These are phyloP conservation scores for Ceramica pisi DNA, from an alignment of 2,888 invertebrate species.

Conservation along the genomic window DNA sequence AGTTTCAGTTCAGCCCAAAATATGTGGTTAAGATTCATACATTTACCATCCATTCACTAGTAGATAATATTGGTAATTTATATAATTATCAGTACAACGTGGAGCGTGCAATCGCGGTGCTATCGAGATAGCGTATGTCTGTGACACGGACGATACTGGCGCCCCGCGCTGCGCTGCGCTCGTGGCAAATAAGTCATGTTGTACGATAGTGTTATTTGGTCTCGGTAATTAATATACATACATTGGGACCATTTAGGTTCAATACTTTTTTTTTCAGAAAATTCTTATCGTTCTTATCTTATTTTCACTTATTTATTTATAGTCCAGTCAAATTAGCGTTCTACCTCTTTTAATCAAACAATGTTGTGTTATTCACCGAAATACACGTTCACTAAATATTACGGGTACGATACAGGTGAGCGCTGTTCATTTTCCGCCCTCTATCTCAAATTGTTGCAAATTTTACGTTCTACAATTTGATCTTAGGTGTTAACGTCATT, in stretches of 20 bases:
- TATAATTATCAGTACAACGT: slow-evolving; percentile 12
- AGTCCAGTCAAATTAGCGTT: no score
- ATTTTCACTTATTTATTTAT: no score
- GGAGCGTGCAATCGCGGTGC: slow-evolving; percentile 10
- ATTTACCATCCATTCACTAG: neutral
- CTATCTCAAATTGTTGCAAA: no score
- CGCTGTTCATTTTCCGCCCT: no score
- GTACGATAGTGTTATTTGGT: neutral
- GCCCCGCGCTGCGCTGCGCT: slow-evolving; percentile 1
- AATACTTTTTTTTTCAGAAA: neutral
- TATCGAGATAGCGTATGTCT: slow-evolving; percentile 42
- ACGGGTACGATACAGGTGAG: no score
- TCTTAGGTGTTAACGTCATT: no score
- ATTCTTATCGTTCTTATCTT: no score
- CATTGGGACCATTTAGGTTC: neutral
- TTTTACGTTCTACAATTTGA: no score
- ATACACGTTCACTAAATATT: no score
- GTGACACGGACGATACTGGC: slow-evolving; percentile 33
- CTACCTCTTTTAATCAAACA: no score
- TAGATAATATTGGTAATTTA: slow-evolving; percentile 6
- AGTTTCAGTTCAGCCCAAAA: neutral
- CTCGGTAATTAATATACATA: slow-evolving; percentile 10
- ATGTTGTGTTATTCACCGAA: no score
- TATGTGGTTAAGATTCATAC: neutral
- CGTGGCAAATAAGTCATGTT: slow-evolving; percentile 8